Evolutionary conservation across 2,797 vertebrate genomes (phyloP).

Genomic region (Lithobates sylvaticus): DNA sequence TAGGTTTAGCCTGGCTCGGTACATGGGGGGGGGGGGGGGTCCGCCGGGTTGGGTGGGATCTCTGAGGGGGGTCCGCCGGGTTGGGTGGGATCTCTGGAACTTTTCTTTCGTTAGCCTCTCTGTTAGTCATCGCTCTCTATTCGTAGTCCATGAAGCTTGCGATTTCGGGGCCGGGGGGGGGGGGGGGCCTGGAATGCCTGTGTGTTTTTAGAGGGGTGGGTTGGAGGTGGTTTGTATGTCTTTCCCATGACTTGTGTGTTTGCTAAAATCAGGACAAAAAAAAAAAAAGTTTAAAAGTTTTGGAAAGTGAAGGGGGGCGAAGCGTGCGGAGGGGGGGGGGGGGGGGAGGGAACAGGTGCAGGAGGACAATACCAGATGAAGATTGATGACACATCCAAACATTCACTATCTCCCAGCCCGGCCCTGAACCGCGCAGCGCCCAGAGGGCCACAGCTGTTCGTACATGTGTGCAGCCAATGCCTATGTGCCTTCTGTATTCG

Average conservation of each 20-base stretch:
- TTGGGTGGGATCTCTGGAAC: background rate
- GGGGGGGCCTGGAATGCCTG: slow-evolving; percentile 25
- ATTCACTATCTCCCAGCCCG: slow-evolving; percentile 51
- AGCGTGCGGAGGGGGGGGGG: background rate
- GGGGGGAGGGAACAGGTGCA: slow-evolving; percentile 50
- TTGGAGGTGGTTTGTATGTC: slow-evolving; percentile 45
- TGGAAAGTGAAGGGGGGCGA: slow-evolving; percentile 45
- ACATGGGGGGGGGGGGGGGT: background rate
- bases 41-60: background rate
- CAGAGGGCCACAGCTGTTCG: background rate
- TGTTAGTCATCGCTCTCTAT: background rate
- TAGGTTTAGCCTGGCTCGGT: background rate
- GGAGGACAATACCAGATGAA: slow-evolving; percentile 49
- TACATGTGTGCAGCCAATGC: background rate
- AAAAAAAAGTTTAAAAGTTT: slow-evolving; percentile 54
- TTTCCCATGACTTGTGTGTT: slow-evolving; percentile 59
- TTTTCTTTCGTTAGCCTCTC: slow-evolving; percentile 19
- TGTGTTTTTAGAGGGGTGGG: slow-evolving; percentile 30
- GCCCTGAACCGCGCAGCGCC: slow-evolving; percentile 38
- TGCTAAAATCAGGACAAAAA: slow-evolving; percentile 54
- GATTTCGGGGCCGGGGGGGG: slow-evolving; percentile 8
- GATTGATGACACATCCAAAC: slow-evolving; percentile 59
- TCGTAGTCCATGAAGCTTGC: background rate
- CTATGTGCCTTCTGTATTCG: background rate
- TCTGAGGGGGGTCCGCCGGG: background rate